These are phyloP conservation scores for Clamator glandarius DNA, from an alignment of 2,797 vertebrate species.

Conservation along the genomic window DNA sequence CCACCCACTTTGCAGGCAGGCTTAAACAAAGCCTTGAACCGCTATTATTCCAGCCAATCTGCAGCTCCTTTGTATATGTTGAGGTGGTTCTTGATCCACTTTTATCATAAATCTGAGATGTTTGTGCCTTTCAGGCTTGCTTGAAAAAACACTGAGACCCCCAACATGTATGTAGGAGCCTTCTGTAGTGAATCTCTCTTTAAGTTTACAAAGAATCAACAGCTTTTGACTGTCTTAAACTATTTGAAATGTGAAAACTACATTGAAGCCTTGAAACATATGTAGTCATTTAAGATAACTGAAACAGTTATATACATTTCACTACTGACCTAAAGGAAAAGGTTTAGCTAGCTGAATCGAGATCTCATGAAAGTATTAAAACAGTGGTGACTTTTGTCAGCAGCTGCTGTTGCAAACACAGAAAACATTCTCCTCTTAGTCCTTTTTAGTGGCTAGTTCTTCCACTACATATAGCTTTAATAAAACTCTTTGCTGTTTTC, in stretches of 20 bases:
- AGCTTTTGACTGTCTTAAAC: background rate
- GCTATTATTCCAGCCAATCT: background rate
- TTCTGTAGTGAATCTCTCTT: background rate
- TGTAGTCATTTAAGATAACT: background rate
- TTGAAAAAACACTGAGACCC: background rate
- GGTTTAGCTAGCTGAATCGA: background rate
- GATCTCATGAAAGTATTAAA: background rate
- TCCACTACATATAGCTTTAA: background rate
- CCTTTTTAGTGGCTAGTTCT: background rate
- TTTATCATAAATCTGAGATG: background rate
- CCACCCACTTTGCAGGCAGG: constrained; percentile 7
- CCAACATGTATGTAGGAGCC: background rate
- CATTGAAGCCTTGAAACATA: background rate
- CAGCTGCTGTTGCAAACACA: background rate
- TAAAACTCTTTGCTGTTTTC: background rate
- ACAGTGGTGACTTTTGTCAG: background rate
- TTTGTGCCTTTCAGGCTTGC: background rate
- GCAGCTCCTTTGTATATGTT: background rate
- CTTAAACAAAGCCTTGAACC: constrained; percentile 17
- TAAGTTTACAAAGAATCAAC: background rate
- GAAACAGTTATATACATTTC: background rate
- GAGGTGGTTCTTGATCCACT: background rate
- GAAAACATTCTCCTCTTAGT: background rate
- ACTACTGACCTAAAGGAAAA: background rate
- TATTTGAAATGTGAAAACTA: background rate